Conservation (phyloP, 2,113 vertebrate species). For the Callipepla californica region DNA sequence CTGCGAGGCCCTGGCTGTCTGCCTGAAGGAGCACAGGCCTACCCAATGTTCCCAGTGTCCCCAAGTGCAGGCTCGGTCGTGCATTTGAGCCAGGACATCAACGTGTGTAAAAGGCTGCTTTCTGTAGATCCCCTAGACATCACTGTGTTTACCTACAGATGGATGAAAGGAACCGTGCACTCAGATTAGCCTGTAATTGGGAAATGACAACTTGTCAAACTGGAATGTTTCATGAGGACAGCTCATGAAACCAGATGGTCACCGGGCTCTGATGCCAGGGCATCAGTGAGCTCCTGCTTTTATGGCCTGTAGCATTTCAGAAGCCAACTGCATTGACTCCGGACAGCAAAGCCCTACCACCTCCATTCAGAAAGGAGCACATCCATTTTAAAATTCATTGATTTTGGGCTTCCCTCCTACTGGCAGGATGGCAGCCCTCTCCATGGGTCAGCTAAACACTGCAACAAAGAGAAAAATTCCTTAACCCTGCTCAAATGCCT, state of each 20-base stretch:
- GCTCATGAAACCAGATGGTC: background rate
- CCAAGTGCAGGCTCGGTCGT: background rate
- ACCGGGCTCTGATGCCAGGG: background rate
- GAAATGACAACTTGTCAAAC: background rate
- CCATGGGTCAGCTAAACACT: background rate
- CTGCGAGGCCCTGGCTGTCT: fast-evolving
- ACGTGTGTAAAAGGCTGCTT: fast-evolving
- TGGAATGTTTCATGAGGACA: background rate
- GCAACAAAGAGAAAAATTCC: background rate
- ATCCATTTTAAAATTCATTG: background rate
- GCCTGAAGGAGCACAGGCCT: background rate
- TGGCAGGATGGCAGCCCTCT: background rate
- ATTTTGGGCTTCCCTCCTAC: background rate
- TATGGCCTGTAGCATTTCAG: background rate
- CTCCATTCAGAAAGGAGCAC: background rate
- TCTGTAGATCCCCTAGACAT: fast-evolving
- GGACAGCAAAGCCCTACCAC: too few species aligned
- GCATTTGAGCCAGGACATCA: background rate
- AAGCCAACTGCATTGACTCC: background rate
- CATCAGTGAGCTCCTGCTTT: background rate
- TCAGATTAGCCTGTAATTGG: background rate
- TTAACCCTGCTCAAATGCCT: background rate
- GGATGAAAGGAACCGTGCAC: background rate
- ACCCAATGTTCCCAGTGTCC: background rate
- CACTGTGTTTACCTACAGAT: background rate